Conservation (phyloP, 2,797 vertebrate genomes). For the Heterohyrax brucei region DNA sequence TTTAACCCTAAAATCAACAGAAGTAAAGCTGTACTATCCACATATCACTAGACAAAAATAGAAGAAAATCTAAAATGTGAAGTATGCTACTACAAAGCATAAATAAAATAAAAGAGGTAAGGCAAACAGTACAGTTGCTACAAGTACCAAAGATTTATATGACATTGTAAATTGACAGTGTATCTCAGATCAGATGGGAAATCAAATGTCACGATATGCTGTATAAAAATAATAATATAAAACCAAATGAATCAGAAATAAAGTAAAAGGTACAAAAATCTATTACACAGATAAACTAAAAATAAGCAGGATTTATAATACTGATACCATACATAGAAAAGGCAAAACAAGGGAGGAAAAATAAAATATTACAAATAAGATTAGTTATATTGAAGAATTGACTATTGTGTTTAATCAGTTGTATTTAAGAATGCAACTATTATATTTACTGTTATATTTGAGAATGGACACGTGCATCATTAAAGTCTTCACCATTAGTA, state of each 20-base stretch:
- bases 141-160: slow-evolving; percentile 56
- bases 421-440: no score
- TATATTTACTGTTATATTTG: background rate
- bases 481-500: background rate
- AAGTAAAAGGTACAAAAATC: slow-evolving; percentile 10
- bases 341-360: background rate
- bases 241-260: slow-evolving; percentile 25
- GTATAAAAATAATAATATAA: slow-evolving; percentile 51
- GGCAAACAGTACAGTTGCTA: background rate
- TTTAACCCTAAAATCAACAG: background rate
- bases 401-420: no score
- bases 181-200: slow-evolving; percentile 29
- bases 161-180: background rate
- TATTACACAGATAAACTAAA: background rate
- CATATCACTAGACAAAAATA: background rate
- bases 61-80: slow-evolving; percentile 1
- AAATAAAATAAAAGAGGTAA: slow-evolving; percentile 56
- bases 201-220: slow-evolving; percentile 15
- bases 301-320: background rate
- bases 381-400: background rate
- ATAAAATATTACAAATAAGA: background rate
- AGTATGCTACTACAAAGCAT: background rate
- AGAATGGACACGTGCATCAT: background rate
- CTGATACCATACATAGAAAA: background rate
- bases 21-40: background rate